Evolutionary conservation across 1,140 invertebrate genomes (phyloP).

Genomic region (Conus ventricosus): DNA sequence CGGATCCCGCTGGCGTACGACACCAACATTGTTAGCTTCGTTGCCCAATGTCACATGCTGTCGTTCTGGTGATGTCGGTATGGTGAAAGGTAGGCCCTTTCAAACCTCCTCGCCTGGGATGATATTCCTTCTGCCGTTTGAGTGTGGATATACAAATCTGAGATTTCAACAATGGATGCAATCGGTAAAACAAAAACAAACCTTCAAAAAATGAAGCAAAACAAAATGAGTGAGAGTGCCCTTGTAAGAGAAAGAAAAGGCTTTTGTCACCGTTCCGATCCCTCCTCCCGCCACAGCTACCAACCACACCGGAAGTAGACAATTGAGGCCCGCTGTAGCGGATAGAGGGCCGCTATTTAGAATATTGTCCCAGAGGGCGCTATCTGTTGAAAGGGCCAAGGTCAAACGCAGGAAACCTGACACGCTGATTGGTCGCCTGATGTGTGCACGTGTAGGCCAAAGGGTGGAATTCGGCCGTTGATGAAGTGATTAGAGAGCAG

Average conservation of each 20-base stretch:
- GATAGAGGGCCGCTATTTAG: neutral
- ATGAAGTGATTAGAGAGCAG: neutral
- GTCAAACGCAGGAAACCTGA: conserved; percentile 9
- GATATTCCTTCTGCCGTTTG: too few species aligned
- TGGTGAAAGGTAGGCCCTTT: too few species aligned
- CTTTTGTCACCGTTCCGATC: neutral
- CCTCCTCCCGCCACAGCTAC: neutral
- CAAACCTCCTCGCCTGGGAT: too few species aligned
- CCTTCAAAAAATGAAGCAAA: too few species aligned
- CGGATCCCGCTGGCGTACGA: too few species aligned
- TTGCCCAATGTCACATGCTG: too few species aligned
- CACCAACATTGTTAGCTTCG: too few species aligned
- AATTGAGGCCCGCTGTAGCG: neutral
- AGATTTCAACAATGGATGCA: too few species aligned
- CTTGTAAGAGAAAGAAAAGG: neutral
- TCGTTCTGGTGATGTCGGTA: too few species aligned
- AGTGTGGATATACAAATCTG: too few species aligned
- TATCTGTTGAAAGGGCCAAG: neutral
- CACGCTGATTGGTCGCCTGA: conserved; percentile 12
- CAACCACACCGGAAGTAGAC: neutral
- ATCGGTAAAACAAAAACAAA: too few species aligned
- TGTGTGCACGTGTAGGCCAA: neutral
- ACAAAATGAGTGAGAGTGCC: too few species aligned
- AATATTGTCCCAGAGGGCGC: neutral
- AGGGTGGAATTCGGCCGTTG: neutral